phyloP scores from a whole-genome alignment of 23 tunicate species.

The Halocynthia aurantium region DNA sequence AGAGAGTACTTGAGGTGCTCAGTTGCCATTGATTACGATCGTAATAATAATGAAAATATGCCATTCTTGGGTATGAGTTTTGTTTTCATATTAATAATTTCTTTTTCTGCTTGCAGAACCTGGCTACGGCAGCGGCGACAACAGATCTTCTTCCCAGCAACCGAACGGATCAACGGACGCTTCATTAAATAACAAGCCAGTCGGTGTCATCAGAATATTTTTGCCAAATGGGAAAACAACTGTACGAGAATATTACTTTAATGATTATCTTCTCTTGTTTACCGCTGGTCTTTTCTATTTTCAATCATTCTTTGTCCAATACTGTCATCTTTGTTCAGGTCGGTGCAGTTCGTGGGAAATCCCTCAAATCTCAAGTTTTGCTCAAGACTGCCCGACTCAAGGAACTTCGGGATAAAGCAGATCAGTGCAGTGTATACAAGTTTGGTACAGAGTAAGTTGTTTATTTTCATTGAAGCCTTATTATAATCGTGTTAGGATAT shows the following conservation, averaged over 20 bases:
- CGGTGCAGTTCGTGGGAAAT: conserved; percentile 70
- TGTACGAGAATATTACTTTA: conserved; percentile 24
- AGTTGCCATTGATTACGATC: no score
- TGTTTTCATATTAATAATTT: no score
- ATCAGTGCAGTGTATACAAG: conserved; percentile 68
- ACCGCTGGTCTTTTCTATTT: not conserved
- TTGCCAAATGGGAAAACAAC: conserved; percentile 87
- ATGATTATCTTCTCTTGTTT: not conserved
- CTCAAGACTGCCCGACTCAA: conserved; percentile 65
- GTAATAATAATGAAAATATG: no score
- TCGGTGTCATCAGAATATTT: conserved; percentile 56
- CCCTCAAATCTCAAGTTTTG: conserved; percentile 53
- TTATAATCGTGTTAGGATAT: no score
- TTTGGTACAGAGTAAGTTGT: conserved; percentile 77
- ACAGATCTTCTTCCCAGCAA: no score
- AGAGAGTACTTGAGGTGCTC: no score
- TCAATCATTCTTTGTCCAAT: not conserved
- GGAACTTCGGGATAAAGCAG: conserved; percentile 60
- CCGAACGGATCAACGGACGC: not conserved
- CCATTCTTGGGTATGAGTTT: no score
- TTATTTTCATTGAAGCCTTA: not conserved
- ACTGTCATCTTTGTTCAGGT: conserved; percentile 32
- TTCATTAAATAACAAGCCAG: conserved; percentile 20
- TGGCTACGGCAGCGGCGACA: conserved; percentile 16
- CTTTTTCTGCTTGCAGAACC: not conserved